Evolutionary conservation across 2,888 invertebrate species (phyloP), one percentile per base, ranked within the genome.

Genomic region (Leptinotarsa peninsularis): DNA sequence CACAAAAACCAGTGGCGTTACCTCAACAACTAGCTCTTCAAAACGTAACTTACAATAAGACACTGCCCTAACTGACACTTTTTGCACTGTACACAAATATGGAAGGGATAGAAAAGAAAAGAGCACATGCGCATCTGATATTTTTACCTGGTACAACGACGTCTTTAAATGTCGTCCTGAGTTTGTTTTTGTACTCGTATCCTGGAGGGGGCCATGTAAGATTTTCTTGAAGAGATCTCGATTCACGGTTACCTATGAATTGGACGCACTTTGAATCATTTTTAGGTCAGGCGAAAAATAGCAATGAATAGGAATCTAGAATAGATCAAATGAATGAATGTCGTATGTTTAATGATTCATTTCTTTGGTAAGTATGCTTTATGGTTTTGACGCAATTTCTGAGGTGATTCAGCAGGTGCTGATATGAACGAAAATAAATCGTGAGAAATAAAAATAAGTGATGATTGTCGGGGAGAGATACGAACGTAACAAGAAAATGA

Each of bases 131-230:
- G 80, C 81, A 80, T 58, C 76, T 78, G 74, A 56, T 23, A 56
- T 71, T 66, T 77, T 83, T 86, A 87, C 88, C 87, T 87, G 88
- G 85, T 76, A 81, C 82, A 71, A 86, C 85, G 82, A 86, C 86
- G 82, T 87, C 86, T 85, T 84, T 84, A 82, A 85, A 86, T 68
- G 83, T 81, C 76, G 85, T 80, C 79, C 82, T 81, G 70, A 80
- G 81, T 27, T 77, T 78, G 74, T 80, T 82, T 80, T 81, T 82
- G 75, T 82, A 79, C 66, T 84, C 84, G 82, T 83, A 82, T 72
- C 84, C 84, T 79, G 82, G 82, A 50, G 86, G 86, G 70, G 86
- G 86, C 86, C 86, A 86, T 72, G 81, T 80, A 75, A 83, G 80
- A 76, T 81, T 80, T 76, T 84, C 84, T 80, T 82, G 84, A 70